phyloP scores from a whole-genome alignment of 2,113 vertebrate genomes.

The Vidua macroura region DNA sequence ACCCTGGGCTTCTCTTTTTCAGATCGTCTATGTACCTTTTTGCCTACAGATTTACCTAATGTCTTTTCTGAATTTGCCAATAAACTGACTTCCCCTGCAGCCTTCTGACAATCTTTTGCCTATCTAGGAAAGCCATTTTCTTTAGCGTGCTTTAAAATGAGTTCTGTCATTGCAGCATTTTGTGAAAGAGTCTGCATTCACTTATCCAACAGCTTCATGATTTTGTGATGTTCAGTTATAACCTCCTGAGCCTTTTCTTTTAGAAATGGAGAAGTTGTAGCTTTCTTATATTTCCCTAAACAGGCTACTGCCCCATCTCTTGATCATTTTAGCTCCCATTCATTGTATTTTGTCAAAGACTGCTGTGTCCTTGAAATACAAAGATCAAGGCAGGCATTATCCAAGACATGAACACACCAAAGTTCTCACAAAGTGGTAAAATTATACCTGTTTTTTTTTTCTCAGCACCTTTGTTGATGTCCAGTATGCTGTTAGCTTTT shows the following conservation, averaged over 20 bases:
- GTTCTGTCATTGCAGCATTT: background rate
- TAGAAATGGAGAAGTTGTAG: background rate
- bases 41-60: background rate
- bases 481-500: background rate
- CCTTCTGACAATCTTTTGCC: background rate
- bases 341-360: background rate
- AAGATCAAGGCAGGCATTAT: background rate
- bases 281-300: background rate
- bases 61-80: background rate
- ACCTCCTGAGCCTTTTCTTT: background rate
- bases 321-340: background rate
- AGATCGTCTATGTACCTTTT: background rate
- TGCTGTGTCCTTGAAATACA: background rate
- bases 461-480: background rate
- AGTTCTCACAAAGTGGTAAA: background rate
- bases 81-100: background rate
- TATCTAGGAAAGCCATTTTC: background rate
- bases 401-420: fast-evolving
- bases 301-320: background rate
- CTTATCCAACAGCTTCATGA: background rate
- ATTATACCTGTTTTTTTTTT: background rate
- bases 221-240: background rate
- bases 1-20: background rate
- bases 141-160: background rate
- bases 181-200: background rate